Base-by-base conservation (phyloP, 2,888 invertebrate species). In the Napeogenes sylphis region DNA sequence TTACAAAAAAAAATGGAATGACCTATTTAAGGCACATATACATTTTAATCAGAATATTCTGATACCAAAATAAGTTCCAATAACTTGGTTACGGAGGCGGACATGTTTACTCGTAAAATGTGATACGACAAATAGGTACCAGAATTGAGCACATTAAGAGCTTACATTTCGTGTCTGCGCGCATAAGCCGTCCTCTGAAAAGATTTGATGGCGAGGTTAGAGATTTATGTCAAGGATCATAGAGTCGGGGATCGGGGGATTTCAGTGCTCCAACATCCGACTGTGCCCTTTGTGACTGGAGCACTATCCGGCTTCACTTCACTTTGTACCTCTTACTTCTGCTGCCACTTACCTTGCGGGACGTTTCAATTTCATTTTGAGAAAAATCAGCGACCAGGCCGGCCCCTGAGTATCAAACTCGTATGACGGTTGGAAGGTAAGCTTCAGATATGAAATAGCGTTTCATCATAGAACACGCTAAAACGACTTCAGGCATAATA, bases 221-320 rank as follows among this genome's bases (percentile, higher is more conserved):
- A 88, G 89, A 90, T 90, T 90, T 87, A 88, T 89, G 90, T 90
- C 90, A 90, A 90, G 90, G 88, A 89, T 87, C 89, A 90, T 89
- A 89, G 80, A 88, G 82, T 74, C 78, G 80, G 85, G 84, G 85
- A 87, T 88, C 86, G 84, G 81, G 84, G 85, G 86, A 85, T 87
- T 89, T 86, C 84, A 86, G 85, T 82, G 83, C 84, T 84, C 85
- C 84, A 82, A 81, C 87, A 86, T 86, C 86, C 85, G 81, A 85
- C 88, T 87, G 85, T 84, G 84, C 85, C 87, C 87, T 90, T 90
- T 90, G 90, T 90, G 84, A 82, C 76, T 84, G 83, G 82, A 87
- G 88, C 87, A 87, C 89, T 88, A 86, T 86, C 83, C 87, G 85
- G 81, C 82, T 84, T 84, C 86, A 85, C 85, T 85, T 81, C 82